Base-by-base conservation (phyloP, 2,113 vertebrate species). In the Dromas ardeola region DNA sequence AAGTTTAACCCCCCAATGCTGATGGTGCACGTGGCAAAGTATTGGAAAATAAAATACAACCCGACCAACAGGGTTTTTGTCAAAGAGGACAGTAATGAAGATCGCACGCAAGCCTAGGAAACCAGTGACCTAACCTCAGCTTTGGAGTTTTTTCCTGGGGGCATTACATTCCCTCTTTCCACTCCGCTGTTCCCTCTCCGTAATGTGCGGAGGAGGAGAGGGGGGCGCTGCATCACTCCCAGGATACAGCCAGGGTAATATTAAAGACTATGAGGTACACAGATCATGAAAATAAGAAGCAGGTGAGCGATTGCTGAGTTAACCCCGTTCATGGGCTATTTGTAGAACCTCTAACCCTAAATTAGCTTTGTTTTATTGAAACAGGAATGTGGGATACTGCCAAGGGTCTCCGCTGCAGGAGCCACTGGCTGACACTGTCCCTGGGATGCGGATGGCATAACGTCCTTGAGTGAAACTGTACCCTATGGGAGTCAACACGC, bases 101-200 rank as follows among this genome's bases (percentile, higher is more conserved):
- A n/a, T 9, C 1, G 0, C 36, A 26, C 26, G 13, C 9, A 38
- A 81, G 47, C n/a, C 32, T 19, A 14, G 36, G 47, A 55, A 81
- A 86, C 2, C 34, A n/a, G 53, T 16, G 59, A 62, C 40, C 17
- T n/a, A 13, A 53, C 13, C 36, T 69, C 61, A 27, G 66, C 34
- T 66, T 40, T 62, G n/a, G n/a, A 11, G 2, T 11, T 19, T 25
- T 34, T 61, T 30, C 38, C 66, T 40, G 29, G 42, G 32, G 18
- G 9, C 10, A 14, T 25, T 21, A 17, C 13, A 17, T 32, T 30
- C 36, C 29, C 25, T 32, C 20, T 45, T 25, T 20, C 29, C 27
- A 14, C 13, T 36, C 23, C 0, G 0, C 13, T 36, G 25, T 5
- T 84, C 17, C 40, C 15, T 25, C 36, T 62, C 13, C 3, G 2